Evolutionary conservation across 2,113 vertebrate genomes (phyloP).

Genomic region (Cephalophus harveyi): DNA sequence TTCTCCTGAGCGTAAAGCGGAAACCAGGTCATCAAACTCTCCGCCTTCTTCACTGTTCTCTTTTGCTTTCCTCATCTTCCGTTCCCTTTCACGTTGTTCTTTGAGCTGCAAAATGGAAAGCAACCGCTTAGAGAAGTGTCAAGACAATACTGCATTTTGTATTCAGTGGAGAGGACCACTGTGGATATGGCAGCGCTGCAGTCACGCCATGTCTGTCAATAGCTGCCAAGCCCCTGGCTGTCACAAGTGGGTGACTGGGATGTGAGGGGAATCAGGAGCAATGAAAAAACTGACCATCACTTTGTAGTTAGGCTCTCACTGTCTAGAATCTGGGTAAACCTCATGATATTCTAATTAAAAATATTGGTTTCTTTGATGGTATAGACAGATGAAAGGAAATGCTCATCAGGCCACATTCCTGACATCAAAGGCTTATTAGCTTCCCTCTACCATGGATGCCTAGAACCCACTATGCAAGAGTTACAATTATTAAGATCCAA

Average conservation of each 20-base stretch:
- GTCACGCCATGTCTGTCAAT: accelerated
- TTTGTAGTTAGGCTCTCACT: neutral
- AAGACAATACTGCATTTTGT: neutral
- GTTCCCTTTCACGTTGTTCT: constrained; percentile 94
- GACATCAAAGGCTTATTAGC: neutral
- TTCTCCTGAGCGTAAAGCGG: constrained; percentile 94
- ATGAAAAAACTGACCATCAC: neutral
- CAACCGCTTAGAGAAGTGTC: neutral
- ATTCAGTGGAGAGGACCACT: neutral
- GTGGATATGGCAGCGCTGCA: accelerated
- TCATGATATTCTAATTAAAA: neutral
- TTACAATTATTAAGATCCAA: neutral
- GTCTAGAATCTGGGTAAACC: neutral
- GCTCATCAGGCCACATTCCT: neutral
- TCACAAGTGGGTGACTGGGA: neutral
- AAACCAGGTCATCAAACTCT: constrained; percentile 98
- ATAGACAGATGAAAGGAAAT: neutral
- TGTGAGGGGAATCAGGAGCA: neutral
- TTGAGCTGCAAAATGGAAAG: constrained; percentile 86
- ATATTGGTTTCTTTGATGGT: neutral
- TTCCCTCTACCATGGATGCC: neutral
- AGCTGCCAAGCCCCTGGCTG: neutral
- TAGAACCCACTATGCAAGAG: neutral
- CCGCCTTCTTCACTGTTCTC: constrained; percentile 95
- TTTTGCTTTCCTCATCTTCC: constrained; percentile 93